phyloP scores from a whole-genome alignment of 2,888 invertebrate genomes.

The Zygogramma bicolorata region DNA sequence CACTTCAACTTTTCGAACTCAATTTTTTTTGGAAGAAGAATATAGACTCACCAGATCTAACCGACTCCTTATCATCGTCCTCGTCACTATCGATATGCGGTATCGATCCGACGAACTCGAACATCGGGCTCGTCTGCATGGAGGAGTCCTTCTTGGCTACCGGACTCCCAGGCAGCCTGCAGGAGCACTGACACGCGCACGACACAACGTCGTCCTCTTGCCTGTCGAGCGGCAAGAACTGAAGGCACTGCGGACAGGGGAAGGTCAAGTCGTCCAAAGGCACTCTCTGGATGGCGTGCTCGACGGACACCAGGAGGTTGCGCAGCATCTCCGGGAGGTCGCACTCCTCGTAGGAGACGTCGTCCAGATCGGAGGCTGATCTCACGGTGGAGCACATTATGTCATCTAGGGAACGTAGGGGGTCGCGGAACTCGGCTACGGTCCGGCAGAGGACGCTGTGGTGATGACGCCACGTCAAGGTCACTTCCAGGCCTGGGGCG shows the following conservation, averaged over 20 bases:
- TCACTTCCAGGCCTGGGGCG: slow-evolving; percentile 55
- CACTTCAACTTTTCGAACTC: too few species aligned
- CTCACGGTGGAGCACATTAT: slow-evolving; percentile 62
- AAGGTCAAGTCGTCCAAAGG: slow-evolving; percentile 74
- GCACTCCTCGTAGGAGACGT: slow-evolving; percentile 58
- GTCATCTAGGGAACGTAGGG: slow-evolving; percentile 57
- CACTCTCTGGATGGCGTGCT: slow-evolving; percentile 77
- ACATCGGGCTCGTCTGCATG: slow-evolving; percentile 71
- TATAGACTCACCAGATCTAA: slow-evolving; percentile 60
- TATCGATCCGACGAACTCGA: slow-evolving; percentile 76
- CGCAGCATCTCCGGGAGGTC: slow-evolving; percentile 75
- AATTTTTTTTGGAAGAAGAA: too few species aligned
- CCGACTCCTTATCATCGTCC: slow-evolving; percentile 68
- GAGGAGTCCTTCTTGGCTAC: slow-evolving; percentile 65
- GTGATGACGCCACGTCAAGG: slow-evolving; percentile 61
- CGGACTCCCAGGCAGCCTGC: slow-evolving; percentile 56
- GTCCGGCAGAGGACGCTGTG: slow-evolving; percentile 59
- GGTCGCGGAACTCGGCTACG: slow-evolving; percentile 60
- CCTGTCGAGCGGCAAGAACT: slow-evolving; percentile 65
- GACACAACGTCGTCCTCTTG: slow-evolving; percentile 55
- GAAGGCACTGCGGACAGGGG: slow-evolving; percentile 70
- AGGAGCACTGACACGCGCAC: slow-evolving; percentile 65
- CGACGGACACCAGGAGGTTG: slow-evolving; percentile 76
- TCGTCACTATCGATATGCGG: slow-evolving; percentile 82
- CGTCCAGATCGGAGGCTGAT: slow-evolving; percentile 62